A percentile compares a stretch with the other conserved stretches of the same genome.
phyloP scores from a whole-genome alignment of 1,140 invertebrate genomes.

The Penaeus chinensis region DNA sequence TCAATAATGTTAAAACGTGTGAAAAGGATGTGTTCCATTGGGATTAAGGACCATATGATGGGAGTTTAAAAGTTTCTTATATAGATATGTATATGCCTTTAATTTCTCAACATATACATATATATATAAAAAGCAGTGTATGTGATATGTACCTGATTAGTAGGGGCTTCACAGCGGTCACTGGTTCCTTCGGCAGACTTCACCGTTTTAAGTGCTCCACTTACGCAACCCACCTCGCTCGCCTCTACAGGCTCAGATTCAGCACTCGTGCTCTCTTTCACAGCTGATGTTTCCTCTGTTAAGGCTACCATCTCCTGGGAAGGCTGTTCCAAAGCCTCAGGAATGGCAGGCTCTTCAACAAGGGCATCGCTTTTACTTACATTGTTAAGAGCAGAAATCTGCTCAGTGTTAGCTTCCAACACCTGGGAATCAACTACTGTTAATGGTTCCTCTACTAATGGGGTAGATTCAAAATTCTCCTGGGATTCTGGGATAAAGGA shows the following conservation, averaged over 20 bases:
- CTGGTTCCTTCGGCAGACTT: conserved; percentile 46
- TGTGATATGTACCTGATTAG: conserved; percentile 49
- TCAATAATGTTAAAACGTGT: neutral
- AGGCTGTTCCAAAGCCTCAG: no score
- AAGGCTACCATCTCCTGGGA: neutral
- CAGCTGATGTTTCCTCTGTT: conserved; percentile 24
- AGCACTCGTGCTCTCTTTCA: conserved; percentile 32
- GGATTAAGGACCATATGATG: conserved; percentile 26
- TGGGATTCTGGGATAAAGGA: conserved; percentile 11
- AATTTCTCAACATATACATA: no score
- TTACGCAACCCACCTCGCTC: conserved; percentile 47
- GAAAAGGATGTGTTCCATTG: conserved; percentile 26
- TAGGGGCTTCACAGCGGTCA: conserved; percentile 46
- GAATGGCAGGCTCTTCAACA: no score
- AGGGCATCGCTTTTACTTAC: no score
- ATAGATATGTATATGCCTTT: neutral
- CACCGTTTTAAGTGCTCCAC: conserved; percentile 46
- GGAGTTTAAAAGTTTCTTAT: neutral
- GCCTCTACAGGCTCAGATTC: conserved; percentile 47
- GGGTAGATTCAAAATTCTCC: neutral
- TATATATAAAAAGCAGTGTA: conserved; percentile 24
- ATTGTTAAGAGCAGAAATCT: neutral
- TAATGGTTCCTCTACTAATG: conserved; percentile 42
- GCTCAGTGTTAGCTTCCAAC: conserved; percentile 11
- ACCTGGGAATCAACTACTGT: conserved; percentile 34